phyloP scores from a whole-genome alignment of 2,113 vertebrate species.

The Corapipo altera region DNA sequence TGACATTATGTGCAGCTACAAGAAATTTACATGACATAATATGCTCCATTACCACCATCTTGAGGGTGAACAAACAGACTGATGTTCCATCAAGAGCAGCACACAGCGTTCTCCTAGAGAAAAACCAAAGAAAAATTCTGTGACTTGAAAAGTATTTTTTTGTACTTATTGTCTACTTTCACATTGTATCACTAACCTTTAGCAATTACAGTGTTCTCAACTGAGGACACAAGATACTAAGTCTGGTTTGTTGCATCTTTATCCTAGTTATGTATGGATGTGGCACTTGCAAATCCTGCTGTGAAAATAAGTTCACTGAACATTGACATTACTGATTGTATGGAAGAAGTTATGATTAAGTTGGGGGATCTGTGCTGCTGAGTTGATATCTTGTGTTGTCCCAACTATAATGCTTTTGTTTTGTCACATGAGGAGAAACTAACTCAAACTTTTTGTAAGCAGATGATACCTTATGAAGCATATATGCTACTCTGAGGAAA shows the following conservation, averaged over 20 bases:
- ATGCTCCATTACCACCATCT: background rate
- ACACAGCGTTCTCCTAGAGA: background rate
- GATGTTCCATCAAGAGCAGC: background rate
- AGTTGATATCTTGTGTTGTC: background rate
- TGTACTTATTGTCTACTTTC: background rate
- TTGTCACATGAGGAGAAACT: background rate
- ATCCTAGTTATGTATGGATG: background rate
- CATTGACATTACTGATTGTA: background rate
- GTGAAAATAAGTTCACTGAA: background rate
- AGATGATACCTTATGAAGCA: background rate
- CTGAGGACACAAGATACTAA: background rate
- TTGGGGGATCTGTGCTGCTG: background rate
- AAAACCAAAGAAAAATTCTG: background rate
- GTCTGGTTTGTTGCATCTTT: background rate
- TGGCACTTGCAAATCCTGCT: background rate
- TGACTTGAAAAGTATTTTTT: background rate
- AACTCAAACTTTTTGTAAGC: background rate
- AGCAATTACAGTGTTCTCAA: background rate
- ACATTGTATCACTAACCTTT: background rate
- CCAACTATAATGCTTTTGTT: background rate
- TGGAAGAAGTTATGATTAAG: background rate
- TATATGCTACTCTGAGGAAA: background rate
- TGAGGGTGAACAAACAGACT: background rate
- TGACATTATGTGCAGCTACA: background rate
- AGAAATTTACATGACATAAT: background rate